A percentile compares a stretch with the other conserved stretches of the same genome.
These are phyloP conservation scores for Oreochromis tanganicae DNA, from an alignment of 2,113 vertebrate species.

Conservation along the genomic window DNA sequence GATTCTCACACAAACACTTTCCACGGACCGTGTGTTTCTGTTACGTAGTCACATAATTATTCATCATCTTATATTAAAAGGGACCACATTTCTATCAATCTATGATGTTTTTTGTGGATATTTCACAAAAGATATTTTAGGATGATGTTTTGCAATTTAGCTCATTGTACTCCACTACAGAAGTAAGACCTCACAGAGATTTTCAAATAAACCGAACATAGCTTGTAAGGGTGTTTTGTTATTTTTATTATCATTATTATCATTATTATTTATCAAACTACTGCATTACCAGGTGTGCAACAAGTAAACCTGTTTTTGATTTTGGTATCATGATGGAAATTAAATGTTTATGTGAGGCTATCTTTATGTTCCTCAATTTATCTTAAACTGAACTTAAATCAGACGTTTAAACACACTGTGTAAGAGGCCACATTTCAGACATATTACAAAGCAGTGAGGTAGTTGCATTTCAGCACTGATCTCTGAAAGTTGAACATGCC, in stretches of 20 bases:
- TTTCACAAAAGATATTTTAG: neutral
- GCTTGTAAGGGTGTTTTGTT: neutral
- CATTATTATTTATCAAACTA: neutral
- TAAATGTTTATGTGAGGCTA: neutral
- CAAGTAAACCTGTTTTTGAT: neutral
- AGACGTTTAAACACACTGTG: neutral
- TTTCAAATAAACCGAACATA: rapidly evolving
- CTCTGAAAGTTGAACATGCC: neutral
- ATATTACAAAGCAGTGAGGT: neutral
- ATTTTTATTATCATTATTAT: neutral
- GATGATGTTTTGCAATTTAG: neutral
- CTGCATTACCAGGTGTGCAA: no score
- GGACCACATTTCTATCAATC: neutral
- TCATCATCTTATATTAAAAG: neutral
- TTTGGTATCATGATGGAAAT: neutral
- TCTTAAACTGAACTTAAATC: neutral
- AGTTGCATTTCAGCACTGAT: neutral
- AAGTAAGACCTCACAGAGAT: neutral
- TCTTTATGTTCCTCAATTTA: rapidly evolving
- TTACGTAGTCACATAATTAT: neutral
- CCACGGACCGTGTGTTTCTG: neutral
- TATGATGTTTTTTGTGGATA: neutral
- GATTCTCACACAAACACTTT: neutral
- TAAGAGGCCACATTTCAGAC: neutral
- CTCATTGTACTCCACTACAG: neutral